A percentile compares a stretch with the other conserved stretches of the same genome.
phyloP scores from a whole-genome alignment of 1,140 invertebrate genomes.

The Bombus superbus region DNA sequence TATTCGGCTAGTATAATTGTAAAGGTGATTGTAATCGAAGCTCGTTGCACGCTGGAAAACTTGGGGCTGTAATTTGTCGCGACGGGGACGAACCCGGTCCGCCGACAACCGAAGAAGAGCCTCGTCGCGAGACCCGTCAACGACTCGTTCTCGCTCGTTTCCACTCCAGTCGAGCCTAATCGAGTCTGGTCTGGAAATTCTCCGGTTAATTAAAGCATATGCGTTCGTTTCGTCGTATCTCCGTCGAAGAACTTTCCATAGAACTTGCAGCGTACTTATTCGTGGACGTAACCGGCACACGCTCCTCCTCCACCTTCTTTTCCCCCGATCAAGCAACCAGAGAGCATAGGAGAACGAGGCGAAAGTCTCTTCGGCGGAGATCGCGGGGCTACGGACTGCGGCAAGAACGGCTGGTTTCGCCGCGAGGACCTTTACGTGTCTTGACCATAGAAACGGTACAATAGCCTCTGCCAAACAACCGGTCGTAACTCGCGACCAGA shows the following conservation, averaged over 20 bases:
- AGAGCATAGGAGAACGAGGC: neutral
- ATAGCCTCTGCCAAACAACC: slow-evolving; percentile 63
- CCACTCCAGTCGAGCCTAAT: neutral
- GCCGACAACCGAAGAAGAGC: neutral
- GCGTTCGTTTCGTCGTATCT: too few species aligned
- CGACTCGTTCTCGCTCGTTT: too few species aligned
- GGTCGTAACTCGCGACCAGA: slow-evolving; percentile 65
- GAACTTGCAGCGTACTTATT: too few species aligned
- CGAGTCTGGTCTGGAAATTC: neutral
- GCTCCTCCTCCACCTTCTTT: too few species aligned
- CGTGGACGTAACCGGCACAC: too few species aligned
- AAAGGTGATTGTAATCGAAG: slow-evolving; percentile 43
- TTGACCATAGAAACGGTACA: slow-evolving; percentile 63
- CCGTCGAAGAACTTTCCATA: too few species aligned
- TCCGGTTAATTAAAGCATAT: too few species aligned
- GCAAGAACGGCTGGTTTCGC: slow-evolving; percentile 26
- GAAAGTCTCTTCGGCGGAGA: slow-evolving; percentile 40
- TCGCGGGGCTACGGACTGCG: slow-evolving; percentile 22
- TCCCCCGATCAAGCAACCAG: too few species aligned
- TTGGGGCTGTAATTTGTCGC: slow-evolving; percentile 11
- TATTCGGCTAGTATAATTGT: slow-evolving; percentile 41
- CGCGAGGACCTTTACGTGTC: slow-evolving; percentile 59
- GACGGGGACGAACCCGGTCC: neutral
- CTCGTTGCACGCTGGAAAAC: slow-evolving; percentile 8
- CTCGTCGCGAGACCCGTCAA: neutral